phyloP scores from a whole-genome alignment of 2,888 invertebrate genomes.

The Achlya flavicornis region DNA sequence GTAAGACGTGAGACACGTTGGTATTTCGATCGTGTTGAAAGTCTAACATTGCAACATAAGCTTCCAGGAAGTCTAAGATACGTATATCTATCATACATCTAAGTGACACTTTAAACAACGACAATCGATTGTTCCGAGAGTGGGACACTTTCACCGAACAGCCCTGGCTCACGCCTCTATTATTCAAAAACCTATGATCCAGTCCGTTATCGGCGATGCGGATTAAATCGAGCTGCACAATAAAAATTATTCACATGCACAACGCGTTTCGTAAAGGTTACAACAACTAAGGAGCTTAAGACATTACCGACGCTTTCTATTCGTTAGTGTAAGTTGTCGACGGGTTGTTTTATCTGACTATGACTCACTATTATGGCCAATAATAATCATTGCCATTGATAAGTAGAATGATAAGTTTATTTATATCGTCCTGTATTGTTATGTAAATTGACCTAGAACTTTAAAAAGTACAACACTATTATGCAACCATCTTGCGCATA shows the following conservation, averaged over 20 bases:
- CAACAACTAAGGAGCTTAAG: slow-evolving; percentile 50
- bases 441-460: slow-evolving; percentile 10
- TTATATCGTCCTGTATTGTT: background rate
- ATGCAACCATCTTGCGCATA: background rate
- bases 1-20: slow-evolving; percentile 19
- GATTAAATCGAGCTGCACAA: slow-evolving; percentile 66
- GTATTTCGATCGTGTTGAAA: slow-evolving; percentile 38
- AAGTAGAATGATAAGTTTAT: slow-evolving; percentile 11
- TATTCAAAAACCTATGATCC: slow-evolving; percentile 68
- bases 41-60: slow-evolving; percentile 49
- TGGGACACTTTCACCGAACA: slow-evolving; percentile 74
- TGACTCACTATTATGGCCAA: slow-evolving; percentile 34
- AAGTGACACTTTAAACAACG: slow-evolving; percentile 73
- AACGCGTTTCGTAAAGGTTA: slow-evolving; percentile 67
- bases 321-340: slow-evolving; percentile 39
- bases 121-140: slow-evolving; percentile 73
- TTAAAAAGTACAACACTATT: background rate
- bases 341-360: slow-evolving; percentile 30
- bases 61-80: slow-evolving; percentile 57
- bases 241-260: slow-evolving; percentile 66
- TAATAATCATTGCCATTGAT: slow-evolving; percentile 28
- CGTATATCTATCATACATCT: slow-evolving; percentile 61
- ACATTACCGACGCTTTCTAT: slow-evolving; percentile 75
- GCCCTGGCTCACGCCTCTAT: slow-evolving; percentile 62
- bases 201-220: slow-evolving; percentile 60